A percentile compares a stretch with the other conserved stretches of the same genome.
phyloP scores from a whole-genome alignment of 1,140 invertebrate species.

The Procambarus virginalis region DNA sequence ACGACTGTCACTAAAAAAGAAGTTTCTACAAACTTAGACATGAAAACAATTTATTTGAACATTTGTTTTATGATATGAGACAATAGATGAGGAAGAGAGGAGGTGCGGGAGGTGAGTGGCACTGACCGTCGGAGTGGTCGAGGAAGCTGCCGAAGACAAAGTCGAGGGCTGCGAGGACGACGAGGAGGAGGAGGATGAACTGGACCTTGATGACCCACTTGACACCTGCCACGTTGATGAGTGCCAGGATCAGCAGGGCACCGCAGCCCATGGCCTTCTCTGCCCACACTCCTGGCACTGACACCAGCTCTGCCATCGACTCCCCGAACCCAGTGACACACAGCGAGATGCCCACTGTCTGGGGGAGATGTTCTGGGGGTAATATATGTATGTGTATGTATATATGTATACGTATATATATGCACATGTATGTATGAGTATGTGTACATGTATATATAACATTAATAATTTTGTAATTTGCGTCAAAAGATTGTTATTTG shows the following conservation, averaged over 20 bases:
- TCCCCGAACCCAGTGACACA: constrained; percentile 97
- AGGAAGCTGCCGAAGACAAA: constrained; percentile 92
- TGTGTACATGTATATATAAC: no score
- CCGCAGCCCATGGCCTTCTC: constrained; percentile 87
- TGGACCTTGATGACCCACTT: constrained; percentile 96
- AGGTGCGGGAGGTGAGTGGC: no score
- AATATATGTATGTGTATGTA: no score
- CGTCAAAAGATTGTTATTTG: no score
- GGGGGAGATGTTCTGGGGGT: constrained; percentile 18
- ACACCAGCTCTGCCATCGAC: constrained; percentile 86
- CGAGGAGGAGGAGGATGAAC: constrained; percentile 86
- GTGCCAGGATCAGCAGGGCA: constrained; percentile 86
- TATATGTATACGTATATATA: no score
- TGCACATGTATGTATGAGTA: no score
- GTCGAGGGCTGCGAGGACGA: constrained; percentile 89
- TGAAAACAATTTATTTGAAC: no score
- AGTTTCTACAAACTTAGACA: no score
- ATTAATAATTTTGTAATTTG: no score
- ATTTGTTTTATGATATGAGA: no score
- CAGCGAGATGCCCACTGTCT: constrained; percentile 95
- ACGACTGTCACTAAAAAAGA: no score
- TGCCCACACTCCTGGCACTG: constrained; percentile 80
- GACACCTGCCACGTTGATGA: constrained; percentile 92
- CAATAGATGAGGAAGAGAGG: no score
- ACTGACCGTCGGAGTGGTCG: constrained; percentile 73